Conservation (phyloP, 2,888 invertebrate species). For the Formica aserva region DNA sequence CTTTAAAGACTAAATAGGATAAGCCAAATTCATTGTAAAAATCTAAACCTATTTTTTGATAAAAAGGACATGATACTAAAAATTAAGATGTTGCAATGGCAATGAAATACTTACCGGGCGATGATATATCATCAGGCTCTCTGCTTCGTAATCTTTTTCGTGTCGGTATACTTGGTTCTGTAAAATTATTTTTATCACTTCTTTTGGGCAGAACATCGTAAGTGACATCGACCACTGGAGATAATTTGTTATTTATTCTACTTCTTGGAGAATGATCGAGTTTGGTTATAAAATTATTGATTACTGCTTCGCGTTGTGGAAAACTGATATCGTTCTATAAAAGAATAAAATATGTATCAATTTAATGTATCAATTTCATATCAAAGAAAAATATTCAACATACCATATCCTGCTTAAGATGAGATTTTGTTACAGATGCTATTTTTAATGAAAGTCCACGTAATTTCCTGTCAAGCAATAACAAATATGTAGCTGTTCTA, state of each 20-base stretch:
- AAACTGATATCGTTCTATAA: slow-evolving; percentile 29
- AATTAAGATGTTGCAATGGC: neutral
- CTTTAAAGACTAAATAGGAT: neutral
- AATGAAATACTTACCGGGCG: slow-evolving; percentile 78
- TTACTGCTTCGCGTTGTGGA: slow-evolving; percentile 62
- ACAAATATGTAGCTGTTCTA: slow-evolving; percentile 91
- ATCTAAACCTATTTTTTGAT: neutral
- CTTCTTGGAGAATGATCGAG: slow-evolving; percentile 81
- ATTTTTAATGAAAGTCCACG: slow-evolving; percentile 87
- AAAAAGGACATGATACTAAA: neutral
- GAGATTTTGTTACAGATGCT: slow-evolving; percentile 79
- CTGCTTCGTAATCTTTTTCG: slow-evolving; percentile 80
- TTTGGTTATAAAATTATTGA: slow-evolving; percentile 78
- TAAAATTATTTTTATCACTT: slow-evolving; percentile 72
- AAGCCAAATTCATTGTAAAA: neutral
- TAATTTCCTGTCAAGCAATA: slow-evolving; percentile 89
- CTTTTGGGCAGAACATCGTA: slow-evolving; percentile 72
- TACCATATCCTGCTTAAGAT: slow-evolving; percentile 77
- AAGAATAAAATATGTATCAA: slow-evolving; percentile 19
- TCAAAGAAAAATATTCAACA: slow-evolving; percentile 8
- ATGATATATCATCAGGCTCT: slow-evolving; percentile 76
- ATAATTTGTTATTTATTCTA: slow-evolving; percentile 65
- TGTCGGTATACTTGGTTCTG: slow-evolving; percentile 76
- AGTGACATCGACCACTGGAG: slow-evolving; percentile 64
- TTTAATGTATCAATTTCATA: neutral